Evolutionary conservation across 1,140 invertebrate genomes (phyloP).

Genomic region (Lepidurus couesii): DNA sequence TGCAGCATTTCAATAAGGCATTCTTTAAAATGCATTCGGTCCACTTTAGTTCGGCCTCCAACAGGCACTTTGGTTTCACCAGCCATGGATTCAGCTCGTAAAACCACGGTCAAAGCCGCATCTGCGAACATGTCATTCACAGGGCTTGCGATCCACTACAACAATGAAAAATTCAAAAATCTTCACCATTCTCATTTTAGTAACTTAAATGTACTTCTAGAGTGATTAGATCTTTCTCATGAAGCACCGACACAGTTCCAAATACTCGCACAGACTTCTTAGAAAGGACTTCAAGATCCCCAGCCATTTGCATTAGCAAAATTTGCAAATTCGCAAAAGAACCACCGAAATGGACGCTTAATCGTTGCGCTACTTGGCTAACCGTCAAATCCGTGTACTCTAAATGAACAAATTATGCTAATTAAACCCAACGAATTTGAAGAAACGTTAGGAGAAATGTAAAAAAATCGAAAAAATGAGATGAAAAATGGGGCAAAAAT

Average conservation of each 20-base stretch:
- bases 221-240: conserved; percentile 77
- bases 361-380: conserved; percentile 83
- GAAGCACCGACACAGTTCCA: conserved; percentile 66
- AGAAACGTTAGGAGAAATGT: not conserved
- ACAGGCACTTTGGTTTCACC: conserved; percentile 57
- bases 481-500: not conserved
- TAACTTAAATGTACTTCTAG: conserved; percentile 58
- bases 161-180: conserved; percentile 33
- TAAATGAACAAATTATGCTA: conserved; percentile 44
- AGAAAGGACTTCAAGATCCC: conserved; percentile 67
- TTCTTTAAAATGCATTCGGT: conserved; percentile 84
- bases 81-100: conserved; percentile 62
- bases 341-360: conserved; percentile 80
- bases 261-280: conserved; percentile 61
- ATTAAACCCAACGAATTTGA: conserved; percentile 25
- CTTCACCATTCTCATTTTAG: conserved; percentile 14
- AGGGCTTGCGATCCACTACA: conserved; percentile 85
- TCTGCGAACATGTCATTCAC: conserved; percentile 98
- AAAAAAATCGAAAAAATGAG: not conserved
- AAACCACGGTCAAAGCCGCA: conserved; percentile 75
- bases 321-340: conserved; percentile 71
- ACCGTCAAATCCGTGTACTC: conserved; percentile 94
- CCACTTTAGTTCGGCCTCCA: conserved; percentile 59
- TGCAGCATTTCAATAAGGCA: conserved; percentile 81
- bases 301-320: conserved; percentile 74